Percentiles rank a stretch among this genome's conserved stretches.
Evolutionary conservation across 2,797 vertebrate species (phyloP).

Genomic region (Sebastes steindachneri): DNA sequence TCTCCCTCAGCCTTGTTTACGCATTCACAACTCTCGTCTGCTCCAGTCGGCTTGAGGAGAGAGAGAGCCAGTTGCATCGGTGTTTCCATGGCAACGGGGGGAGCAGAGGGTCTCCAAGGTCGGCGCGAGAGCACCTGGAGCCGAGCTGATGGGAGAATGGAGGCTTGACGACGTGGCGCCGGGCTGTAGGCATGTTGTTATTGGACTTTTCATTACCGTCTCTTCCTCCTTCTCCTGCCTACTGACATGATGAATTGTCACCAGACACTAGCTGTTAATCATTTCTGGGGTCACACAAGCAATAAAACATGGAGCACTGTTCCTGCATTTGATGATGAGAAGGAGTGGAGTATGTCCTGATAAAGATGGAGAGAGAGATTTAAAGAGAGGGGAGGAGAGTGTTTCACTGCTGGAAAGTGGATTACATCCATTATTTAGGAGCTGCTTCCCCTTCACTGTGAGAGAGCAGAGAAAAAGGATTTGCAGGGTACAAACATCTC

Average conservation of each 20-base stretch:
- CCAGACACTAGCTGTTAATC: conserved; percentile 60
- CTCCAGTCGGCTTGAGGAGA: conserved; percentile 77
- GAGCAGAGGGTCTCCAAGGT: conserved; percentile 86
- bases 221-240: conserved; percentile 28
- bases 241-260: conserved; percentile 67
- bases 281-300: conserved; percentile 53
- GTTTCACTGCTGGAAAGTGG: conserved; percentile 59
- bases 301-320: conserved; percentile 55
- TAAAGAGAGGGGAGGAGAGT: conserved; percentile 60
- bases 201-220: conserved; percentile 66
- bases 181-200: conserved; percentile 27
- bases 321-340: conserved; percentile 53
- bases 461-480: conserved; percentile 23
- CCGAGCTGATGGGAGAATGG: conserved; percentile 49
- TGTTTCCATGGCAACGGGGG: conserved; percentile 90
- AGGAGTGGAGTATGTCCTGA: conserved; percentile 49
- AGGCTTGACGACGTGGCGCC: conserved; percentile 39
- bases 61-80: conserved; percentile 68
- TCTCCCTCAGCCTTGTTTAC: conserved; percentile 37
- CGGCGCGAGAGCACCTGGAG: conserved; percentile 68
- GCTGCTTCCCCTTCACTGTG: conserved; percentile 37
- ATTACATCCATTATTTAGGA: conserved; percentile 78
- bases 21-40: conserved; percentile 35
- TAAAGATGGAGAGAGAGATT: conserved; percentile 59
- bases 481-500: conserved; percentile 42